Evolutionary conservation across 2,113 vertebrate species (phyloP).

Genomic region (Hippocampus mohnikei): DNA sequence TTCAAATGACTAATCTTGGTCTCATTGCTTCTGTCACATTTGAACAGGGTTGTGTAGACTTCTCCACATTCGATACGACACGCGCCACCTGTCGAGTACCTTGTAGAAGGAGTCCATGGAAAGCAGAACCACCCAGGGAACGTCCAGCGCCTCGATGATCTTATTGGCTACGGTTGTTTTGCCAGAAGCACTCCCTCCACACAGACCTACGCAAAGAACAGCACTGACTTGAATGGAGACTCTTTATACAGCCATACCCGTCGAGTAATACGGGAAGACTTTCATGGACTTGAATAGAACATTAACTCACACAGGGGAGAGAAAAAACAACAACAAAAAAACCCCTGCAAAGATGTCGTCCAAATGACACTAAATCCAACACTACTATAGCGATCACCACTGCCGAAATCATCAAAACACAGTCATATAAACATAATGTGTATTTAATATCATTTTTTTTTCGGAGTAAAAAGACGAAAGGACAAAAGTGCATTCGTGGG

Average conservation of each 20-base stretch:
- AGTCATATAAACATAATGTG: no score
- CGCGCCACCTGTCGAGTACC: slow-evolving; percentile 54
- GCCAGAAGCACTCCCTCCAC: slow-evolving; percentile 86
- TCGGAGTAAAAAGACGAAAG: neutral
- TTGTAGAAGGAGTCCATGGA: slow-evolving; percentile 93
- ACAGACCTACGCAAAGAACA: slow-evolving; percentile 70
- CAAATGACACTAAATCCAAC: no score
- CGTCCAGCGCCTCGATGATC: slow-evolving; percentile 87
- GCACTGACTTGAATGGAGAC: neutral
- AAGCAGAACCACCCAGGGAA: slow-evolving; percentile 87
- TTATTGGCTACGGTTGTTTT: slow-evolving; percentile 88
- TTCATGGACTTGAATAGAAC: no score
- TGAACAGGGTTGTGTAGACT: neutral
- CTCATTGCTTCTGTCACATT: neutral
- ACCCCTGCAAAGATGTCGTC: no score
- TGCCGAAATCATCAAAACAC: no score
- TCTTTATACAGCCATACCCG: no score
- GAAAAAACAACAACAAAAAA: no score
- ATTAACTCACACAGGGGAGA: no score
- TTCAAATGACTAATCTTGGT: neutral
- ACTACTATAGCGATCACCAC: no score
- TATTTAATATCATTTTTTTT: neutral
- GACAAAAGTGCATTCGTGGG: neutral
- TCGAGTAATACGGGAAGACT: no score
- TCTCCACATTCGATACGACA: neutral